Percentiles rank a stretch among this genome's conserved stretches.
Conservation (phyloP, 2,888 invertebrate genomes). For the Latrodectus hesperus region DNA sequence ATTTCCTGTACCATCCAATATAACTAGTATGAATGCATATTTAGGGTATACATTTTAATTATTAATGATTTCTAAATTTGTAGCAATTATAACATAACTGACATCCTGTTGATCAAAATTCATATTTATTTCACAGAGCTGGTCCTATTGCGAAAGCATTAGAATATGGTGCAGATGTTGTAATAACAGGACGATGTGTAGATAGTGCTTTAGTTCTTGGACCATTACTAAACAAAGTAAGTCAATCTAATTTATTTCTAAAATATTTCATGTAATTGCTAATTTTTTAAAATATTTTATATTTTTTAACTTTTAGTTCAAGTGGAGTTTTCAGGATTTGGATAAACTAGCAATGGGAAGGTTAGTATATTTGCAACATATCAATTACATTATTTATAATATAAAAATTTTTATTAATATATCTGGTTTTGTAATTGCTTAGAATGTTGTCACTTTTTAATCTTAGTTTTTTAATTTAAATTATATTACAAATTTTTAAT, state of each 20-base stretch:
- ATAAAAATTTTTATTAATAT: no score
- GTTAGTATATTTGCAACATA: constrained; percentile 71
- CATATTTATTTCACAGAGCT: constrained; percentile 73
- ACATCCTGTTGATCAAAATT: not conserved
- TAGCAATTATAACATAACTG: not conserved
- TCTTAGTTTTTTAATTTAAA: no score
- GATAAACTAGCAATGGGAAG: constrained; percentile 76
- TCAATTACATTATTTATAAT: no score
- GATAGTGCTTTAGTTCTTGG: constrained; percentile 77
- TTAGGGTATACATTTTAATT: constrained; percentile 74
- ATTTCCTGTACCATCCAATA: constrained; percentile 73
- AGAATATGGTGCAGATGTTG: constrained; percentile 77
- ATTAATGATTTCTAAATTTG: not conserved
- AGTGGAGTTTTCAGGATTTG: constrained; percentile 75
- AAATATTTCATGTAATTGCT: not conserved
- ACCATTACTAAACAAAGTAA: constrained; percentile 76
- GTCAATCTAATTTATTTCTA: constrained; percentile 21
- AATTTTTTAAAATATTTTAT: not conserved
- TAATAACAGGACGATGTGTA: constrained; percentile 77
- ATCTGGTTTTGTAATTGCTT: no score
- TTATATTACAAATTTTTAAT: no score
- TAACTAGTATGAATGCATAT: constrained; percentile 77
- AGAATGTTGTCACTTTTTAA: no score
- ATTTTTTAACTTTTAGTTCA: constrained; percentile 74
- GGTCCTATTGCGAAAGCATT: constrained; percentile 76